Evolutionary conservation across 2,797 vertebrate species (phyloP), one percentile per base, ranked within the genome.

Genomic region (Sylvilagus floridanus): DNA sequence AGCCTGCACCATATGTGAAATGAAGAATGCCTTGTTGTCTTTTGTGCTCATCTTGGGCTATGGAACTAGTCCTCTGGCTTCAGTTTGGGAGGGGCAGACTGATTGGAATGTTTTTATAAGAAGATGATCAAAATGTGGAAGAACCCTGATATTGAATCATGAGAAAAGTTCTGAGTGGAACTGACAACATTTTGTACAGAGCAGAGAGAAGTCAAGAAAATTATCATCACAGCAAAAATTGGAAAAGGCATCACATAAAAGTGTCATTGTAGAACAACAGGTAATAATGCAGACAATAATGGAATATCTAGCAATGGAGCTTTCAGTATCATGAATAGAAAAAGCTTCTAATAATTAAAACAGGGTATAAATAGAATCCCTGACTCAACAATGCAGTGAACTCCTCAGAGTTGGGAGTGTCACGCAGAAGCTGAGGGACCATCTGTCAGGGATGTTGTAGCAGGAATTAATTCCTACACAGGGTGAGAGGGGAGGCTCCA

Each of bases 301-400:
- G 30, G 69, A 92, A 78, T 62, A 72, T 52, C 54, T 65, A 52
- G 68, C 57, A 65, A 62, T 5, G 50, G 28, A 52, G 32, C 52
- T 90, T 90, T 82, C 71, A 52, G 42, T 50, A 91, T 88, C 68
- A 75, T 85, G 73, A 97, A 95, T 30, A 89, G 66, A 96, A 90
- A 68, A 77, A 90, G 24, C n/a, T 82, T 89, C 91, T 84, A 91
- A 90, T 84, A 95, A 94, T 75, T 89, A 71, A 84, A 88, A 94
- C 12, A 24, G 60, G 28, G 71, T 90, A 84, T 69, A 93, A 96
- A 83, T 88, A 52, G 75, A 93, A 94, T 52, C 90, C 42, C 60
- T 90, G 82, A 94, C 73, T 93, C 86, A 88, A 50, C 52, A 81
- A 14, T 1, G 0, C 17, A 78, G 92, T 77, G 75, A 86, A 87